Evolutionary conservation across 2,888 invertebrate genomes (phyloP), one percentile per base, ranked within the genome.

Genomic region (Lagria hirta): DNA sequence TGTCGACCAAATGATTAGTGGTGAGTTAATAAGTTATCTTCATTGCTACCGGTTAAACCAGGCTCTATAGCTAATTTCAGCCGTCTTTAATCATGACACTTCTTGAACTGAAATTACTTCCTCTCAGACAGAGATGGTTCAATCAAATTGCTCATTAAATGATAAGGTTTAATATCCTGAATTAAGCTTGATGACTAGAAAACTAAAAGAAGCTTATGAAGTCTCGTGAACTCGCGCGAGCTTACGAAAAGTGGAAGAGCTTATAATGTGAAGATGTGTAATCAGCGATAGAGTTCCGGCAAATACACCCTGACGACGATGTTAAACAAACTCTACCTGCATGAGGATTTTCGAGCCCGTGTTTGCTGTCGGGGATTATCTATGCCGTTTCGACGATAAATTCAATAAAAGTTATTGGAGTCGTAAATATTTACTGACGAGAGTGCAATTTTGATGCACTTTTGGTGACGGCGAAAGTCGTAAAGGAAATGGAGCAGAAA

Each of bases 91-190:
- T 57, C 53, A 51, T 48, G 45, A 33, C 49, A 55, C 54, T 56
- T 55, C 52, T 52, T 50, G 51, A 57, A 38, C 52, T 51, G 48
- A 51, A 60, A 60, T 58, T 57, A 56, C 58, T 54, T 58, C 55
- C 57, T 51, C 40, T 38, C 54, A 49, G 55, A 53, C 54, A 55
- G 44, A 49, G 52, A 16, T 33, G 52, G 53, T 53, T 62, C 60
- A 65, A 65, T 63, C 64, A 65, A 64, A 67, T 62, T 64, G 61
- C 63, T 66, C 66, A 65, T 67, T 65, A 67, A 66, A 62, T 66
- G 67, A 67, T 66, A 65, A 65, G 62, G 62, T 61, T 65, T 64
- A 65, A 65, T 66, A 65, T 62, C 62, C 62, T 53, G 60, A 61
- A 64, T 62, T 62, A 60, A 61, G 59, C 57, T 57, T 59, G 60